Evolutionary conservation across 2,113 vertebrate species (phyloP).

Genomic region (Tetraodon nigroviridis): DNA sequence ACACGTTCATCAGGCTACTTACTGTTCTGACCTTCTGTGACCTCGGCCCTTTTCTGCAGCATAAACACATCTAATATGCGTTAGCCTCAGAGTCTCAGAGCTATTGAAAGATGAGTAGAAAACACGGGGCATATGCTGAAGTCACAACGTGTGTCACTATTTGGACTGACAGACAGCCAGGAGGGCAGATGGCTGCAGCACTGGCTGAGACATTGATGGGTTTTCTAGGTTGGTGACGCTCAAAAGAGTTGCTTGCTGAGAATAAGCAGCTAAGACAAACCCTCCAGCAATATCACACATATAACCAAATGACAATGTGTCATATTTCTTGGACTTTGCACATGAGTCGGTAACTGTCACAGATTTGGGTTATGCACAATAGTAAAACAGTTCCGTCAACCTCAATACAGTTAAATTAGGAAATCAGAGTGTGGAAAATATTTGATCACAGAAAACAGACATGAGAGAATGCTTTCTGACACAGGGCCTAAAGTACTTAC

Average conservation of each 20-base stretch:
- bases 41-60: slow-evolving; percentile 46
- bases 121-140: slow-evolving; percentile 23
- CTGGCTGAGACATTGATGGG: slow-evolving; percentile 5
- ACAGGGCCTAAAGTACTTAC: too few species aligned
- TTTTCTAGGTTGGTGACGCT: slow-evolving; percentile 68
- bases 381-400: too few species aligned
- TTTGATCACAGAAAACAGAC: too few species aligned
- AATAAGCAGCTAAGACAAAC: slow-evolving; percentile 4
- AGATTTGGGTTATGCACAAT: too few species aligned
- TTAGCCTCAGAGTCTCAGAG: slow-evolving; percentile 41
- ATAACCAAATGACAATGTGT: background rate
- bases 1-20: slow-evolving; percentile 63
- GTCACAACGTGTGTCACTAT: slow-evolving; percentile 13
- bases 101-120: slow-evolving; percentile 37
- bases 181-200: slow-evolving; percentile 6
- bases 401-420: too few species aligned
- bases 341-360: too few species aligned
- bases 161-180: slow-evolving; percentile 28
- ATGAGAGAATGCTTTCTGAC: too few species aligned
- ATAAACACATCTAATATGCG: slow-evolving; percentile 33
- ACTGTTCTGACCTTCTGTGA: slow-evolving; percentile 52
- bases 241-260: slow-evolving; percentile 75
- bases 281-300: background rate
- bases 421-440: too few species aligned
- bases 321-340: too few species aligned